Base-by-base conservation (phyloP, 2,888 invertebrate genomes). In the Meiosimyza platycephala region DNA sequence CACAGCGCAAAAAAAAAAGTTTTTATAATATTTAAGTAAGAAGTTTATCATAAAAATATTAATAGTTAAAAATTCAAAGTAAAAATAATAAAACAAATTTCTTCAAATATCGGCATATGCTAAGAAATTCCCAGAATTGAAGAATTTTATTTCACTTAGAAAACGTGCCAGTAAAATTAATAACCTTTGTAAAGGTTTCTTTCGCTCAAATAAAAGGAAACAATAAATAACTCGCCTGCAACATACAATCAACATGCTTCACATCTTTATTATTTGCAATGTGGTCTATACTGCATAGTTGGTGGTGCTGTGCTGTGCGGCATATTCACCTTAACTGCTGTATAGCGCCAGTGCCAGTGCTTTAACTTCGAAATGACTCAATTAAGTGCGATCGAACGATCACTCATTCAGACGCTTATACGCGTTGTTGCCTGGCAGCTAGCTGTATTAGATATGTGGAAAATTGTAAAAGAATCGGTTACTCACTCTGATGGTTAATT, bases 341-440 rank as follows among this genome's bases (percentile, higher is more conserved):
- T 40, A 40, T 40, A 69, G 70, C 70, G 70, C 70, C 55, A 70
- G 33, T 52, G 40, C 60, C 11, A 62, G 55, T 57, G 57, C 16
- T 62, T 62, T 33, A 62, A 62, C 33, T 22, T 51, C 40, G 63
- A 77, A 80, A 81, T 80, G 79, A 78, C 80, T 82, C 79, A 80
- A 82, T 82, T 80, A 79, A 74, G 75, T 54, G 65, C 63, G 54
- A 57, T 52, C 51, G 15, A 15, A 50, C 63, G 63, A 22, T 16
- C 54, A 16, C 72, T 64, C 74, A 73, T 73, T 62, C 75, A 74
- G 74, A 22, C 22, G 13, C 18, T n/a, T 28, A 12, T 59, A 22
- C 18, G 16, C 22, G 15, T 7, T 62, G 62, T 6, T 47, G 40
- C 62, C 1, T 12, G 47, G 15, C 15, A 33, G 62, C 18, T 40